Evolutionary conservation across 2,888 invertebrate species (phyloP), one percentile per base, ranked within the genome.

Genomic region (Lithosia quadra): DNA sequence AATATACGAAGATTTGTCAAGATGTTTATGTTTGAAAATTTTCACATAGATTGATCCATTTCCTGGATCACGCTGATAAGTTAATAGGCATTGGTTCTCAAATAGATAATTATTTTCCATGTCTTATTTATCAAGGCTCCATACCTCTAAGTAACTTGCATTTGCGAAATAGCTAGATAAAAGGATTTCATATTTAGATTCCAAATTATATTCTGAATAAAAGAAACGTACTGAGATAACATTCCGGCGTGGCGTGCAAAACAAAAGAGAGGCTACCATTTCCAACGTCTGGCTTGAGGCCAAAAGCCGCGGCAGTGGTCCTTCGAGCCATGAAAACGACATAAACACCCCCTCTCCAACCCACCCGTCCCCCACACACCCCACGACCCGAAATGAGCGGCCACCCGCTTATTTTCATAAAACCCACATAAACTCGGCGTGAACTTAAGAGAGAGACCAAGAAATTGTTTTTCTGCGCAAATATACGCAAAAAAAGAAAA

Each of bases 361-460:
- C 81, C 79, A 67, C 73, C 76, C 74, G 78, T 78, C 77, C 74
- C 82, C 78, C 73, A 68, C 79, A 74, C 75, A 69, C 68, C 84
- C 84, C 84, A 84, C 86, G 85, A 92, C 91, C 92, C 88, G 79
- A 92, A 93, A 93, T 94, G 93, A 94, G 93, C 90, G 94, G 93
- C 88, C 92, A 76, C 91, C 93, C 94, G 90, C 93, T 92, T 93
- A 93, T 93, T 93, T 93, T 93, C 93, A 93, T 93, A 93, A 93
- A 92, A 92, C 90, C 90, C 85, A 85, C 89, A 91, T 93, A 92
- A 93, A 92, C 87, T 86, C 86, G 77, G 83, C 87, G 85, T 82
- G 84, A 87, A 86, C 87, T 87, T 87, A 86, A 84, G 85, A 83
- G 85, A 88, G 86, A 89, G 85, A 89, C 87, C 87, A 86, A 89